Evolutionary conservation across 2,888 invertebrate species (phyloP).

Genomic region (Digitonthophagus gazella): DNA sequence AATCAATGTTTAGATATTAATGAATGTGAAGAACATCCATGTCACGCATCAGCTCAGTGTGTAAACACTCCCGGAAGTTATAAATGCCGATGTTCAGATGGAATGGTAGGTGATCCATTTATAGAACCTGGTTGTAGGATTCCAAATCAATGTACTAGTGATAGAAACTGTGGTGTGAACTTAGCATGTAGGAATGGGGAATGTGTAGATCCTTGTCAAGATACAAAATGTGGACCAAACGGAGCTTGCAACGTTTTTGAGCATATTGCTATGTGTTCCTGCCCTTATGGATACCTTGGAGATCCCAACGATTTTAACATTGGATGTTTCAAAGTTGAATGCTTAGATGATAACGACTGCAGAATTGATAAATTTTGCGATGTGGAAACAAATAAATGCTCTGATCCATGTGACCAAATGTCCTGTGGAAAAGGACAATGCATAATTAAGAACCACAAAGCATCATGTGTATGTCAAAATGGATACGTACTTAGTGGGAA

Average conservation of each 20-base stretch:
- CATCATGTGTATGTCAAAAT: slow-evolving; percentile 69
- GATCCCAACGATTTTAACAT: slow-evolving; percentile 72
- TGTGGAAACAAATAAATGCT: slow-evolving; percentile 71
- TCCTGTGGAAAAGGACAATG: slow-evolving; percentile 82
- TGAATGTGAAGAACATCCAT: slow-evolving; percentile 76
- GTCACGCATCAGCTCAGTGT: slow-evolving; percentile 78
- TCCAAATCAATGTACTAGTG: slow-evolving; percentile 72
- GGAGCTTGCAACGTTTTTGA: slow-evolving; percentile 72
- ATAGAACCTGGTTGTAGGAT: slow-evolving; percentile 72
- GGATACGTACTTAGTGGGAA: slow-evolving; percentile 70
- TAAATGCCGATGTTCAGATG: slow-evolving; percentile 74
- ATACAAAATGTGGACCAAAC: slow-evolving; percentile 70
- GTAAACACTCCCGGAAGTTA: slow-evolving; percentile 78
- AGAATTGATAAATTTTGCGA: slow-evolving; percentile 74
- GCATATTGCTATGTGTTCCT: slow-evolving; percentile 72
- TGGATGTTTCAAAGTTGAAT: slow-evolving; percentile 89
- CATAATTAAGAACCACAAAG: slow-evolving; percentile 67
- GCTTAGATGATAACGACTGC: slow-evolving; percentile 75
- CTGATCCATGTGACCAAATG: slow-evolving; percentile 76
- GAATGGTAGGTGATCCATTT: slow-evolving; percentile 73
- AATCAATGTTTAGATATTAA: slow-evolving; percentile 79
- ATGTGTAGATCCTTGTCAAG: slow-evolving; percentile 79
- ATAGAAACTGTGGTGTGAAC: slow-evolving; percentile 72
- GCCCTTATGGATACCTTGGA: slow-evolving; percentile 79
- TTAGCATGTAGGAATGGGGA: slow-evolving; percentile 73